Evolutionary conservation across 1,140 invertebrate species (phyloP).

Genomic region (Mamestra configurata): DNA sequence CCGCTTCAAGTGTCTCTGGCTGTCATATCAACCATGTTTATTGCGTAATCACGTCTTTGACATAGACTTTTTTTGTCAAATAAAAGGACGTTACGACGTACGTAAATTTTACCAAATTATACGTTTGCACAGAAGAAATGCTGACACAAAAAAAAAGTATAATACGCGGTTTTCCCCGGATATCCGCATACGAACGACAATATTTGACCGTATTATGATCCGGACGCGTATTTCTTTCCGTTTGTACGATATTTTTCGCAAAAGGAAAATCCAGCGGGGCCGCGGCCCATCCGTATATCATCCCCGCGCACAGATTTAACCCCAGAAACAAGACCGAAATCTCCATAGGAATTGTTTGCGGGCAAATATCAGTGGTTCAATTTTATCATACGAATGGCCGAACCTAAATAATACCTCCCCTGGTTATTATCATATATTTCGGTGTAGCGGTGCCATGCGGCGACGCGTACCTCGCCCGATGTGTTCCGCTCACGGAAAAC

Average conservation of each 20-base stretch:
- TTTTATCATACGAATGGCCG: slow-evolving; percentile 86
- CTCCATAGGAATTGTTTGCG: slow-evolving; percentile 85
- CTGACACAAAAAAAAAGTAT: slow-evolving; percentile 37
- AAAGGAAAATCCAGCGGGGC: slow-evolving; percentile 65
- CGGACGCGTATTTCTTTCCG: slow-evolving; percentile 65
- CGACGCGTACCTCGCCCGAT: slow-evolving; percentile 65
- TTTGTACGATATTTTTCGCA: slow-evolving; percentile 69
- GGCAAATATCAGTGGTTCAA: slow-evolving; percentile 81
- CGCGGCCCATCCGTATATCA: slow-evolving; percentile 76
- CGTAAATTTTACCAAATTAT: slow-evolving; percentile 34
- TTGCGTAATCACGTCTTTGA: slow-evolving; percentile 15
- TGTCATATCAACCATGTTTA: slow-evolving; percentile 26
- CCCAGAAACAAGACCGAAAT: slow-evolving; percentile 83
- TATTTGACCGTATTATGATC: slow-evolving; percentile 55
- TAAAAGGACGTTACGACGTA: slow-evolving; percentile 20
- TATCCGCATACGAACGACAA: slow-evolving; percentile 51
- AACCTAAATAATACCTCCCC: slow-evolving; percentile 82
- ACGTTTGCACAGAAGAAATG: slow-evolving; percentile 31
- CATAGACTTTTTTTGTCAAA: slow-evolving; percentile 43
- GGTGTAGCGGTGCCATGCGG: slow-evolving; percentile 72
- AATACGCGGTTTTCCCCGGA: slow-evolving; percentile 43
- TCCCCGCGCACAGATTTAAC: slow-evolving; percentile 80
- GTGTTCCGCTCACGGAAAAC: slow-evolving; percentile 69
- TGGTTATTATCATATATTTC: slow-evolving; percentile 83
- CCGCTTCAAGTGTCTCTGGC: neutral